Percentiles rank a stretch among this genome's conserved stretches.
These are phyloP conservation scores for Crocuta crocuta DNA, from an alignment of 2,113 vertebrate species.

Conservation along the genomic window DNA sequence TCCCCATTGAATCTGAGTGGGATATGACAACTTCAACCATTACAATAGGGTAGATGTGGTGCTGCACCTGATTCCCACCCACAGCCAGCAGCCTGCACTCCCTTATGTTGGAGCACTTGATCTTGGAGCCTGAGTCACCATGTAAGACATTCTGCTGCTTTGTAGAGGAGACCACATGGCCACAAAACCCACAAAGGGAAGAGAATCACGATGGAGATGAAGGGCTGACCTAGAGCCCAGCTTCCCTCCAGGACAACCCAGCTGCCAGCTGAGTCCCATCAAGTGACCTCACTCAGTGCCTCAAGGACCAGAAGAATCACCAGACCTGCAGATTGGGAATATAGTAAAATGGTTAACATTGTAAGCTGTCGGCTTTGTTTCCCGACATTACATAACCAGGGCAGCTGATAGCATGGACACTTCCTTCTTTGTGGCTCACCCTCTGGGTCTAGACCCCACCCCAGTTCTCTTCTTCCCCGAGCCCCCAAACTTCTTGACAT, in stretches of 20 bases:
- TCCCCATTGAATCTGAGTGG: background rate
- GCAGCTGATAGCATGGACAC: accelerated
- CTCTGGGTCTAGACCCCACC: background rate
- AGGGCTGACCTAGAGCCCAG: background rate
- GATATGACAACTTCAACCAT: background rate
- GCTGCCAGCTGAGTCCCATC: background rate
- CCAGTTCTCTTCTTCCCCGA: background rate
- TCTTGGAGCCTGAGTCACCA: background rate
- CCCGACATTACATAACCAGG: background rate
- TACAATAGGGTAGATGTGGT: background rate
- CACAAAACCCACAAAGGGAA: background rate
- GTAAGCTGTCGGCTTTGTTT: background rate
- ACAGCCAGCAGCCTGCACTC: background rate
- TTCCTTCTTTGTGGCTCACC: background rate
- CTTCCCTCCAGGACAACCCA: background rate
- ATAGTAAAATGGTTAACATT: background rate
- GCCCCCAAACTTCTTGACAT: background rate
- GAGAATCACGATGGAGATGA: background rate
- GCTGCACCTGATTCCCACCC: too few relatives aligned
- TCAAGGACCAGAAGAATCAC: background rate
- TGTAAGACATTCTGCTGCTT: background rate
- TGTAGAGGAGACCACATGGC: background rate
- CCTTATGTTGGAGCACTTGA: background rate
- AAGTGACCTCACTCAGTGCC: background rate
- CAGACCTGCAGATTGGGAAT: background rate